These are phyloP conservation scores for Babyrousa celebensis DNA, from an alignment of 2,797 vertebrate genomes.

Conservation along the genomic window DNA sequence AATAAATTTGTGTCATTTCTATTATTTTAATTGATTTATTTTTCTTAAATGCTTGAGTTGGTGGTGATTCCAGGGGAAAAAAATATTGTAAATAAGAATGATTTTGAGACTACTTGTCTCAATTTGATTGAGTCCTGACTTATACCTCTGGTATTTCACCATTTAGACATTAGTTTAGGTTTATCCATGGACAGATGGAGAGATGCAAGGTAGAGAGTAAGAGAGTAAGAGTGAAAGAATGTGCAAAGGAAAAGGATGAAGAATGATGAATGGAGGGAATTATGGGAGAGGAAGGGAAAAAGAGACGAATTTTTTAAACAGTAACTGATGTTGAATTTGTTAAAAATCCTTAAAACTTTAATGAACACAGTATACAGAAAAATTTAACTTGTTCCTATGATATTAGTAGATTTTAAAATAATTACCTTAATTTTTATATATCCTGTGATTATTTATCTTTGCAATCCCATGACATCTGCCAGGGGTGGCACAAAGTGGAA, in stretches of 20 bases:
- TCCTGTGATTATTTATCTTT: not conserved
- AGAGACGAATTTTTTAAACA: not conserved
- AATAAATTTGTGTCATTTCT: not conserved
- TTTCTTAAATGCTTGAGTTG: not conserved
- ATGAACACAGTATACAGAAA: not conserved
- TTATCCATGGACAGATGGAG: not conserved
- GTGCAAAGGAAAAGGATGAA: not conserved
- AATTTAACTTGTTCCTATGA: not conserved
- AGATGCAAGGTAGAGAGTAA: not conserved
- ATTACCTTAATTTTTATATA: not conserved
- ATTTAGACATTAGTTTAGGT: not conserved
- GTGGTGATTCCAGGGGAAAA: not conserved
- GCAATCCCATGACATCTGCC: not conserved
- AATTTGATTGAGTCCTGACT: not conserved
- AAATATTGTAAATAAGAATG: not conserved
- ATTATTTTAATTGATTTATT: not conserved
- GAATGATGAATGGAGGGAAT: not conserved
- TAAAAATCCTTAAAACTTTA: not conserved
- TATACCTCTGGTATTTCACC: not conserved
- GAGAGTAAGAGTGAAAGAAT: not conserved
- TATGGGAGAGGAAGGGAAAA: not conserved
- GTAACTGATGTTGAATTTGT: not conserved
- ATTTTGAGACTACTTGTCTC: not conserved
- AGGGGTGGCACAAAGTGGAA: not conserved
- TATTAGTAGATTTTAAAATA: not conserved